Base-by-base conservation (phyloP, 2,113 vertebrate genomes). In the Ancistrus triradiatus region DNA sequence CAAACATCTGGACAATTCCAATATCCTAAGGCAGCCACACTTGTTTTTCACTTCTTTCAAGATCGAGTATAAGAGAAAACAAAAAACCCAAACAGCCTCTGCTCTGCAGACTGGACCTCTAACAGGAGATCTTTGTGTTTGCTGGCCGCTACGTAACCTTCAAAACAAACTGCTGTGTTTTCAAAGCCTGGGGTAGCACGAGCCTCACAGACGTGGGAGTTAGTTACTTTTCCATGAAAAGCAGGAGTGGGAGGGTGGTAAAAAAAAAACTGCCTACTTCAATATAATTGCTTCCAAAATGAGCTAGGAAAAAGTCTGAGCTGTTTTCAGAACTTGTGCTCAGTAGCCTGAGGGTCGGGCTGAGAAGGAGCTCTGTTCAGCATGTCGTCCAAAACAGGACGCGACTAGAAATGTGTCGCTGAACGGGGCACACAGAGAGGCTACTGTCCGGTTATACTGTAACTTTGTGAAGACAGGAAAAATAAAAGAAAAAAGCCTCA, bases 101-200 rank as follows among this genome's bases (percentile, higher is more conserved):
- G 2, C n/a, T 42, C 42, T 31, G 9, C 31, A 46, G 31, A 27
- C 52, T 57, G 59, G 52, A 49, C 35, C 19, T 49, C 38, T 37
- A 78, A 81, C 77, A 79, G 64, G 53, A 60, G 40, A 58, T 66
- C 76, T 75, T 74, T 80, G 76, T 79, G 63, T 66, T 25, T 22
- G 5, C n/a, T 15, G 52, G 18, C 52, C 35, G 38, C 68, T 33
- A 48, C 6, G 37, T 56, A 57, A 24, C 44, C 28, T 40, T 35
- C 59, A 50, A 69, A 63, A 61, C 27, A 42, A 38, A 53, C 67
- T 48, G 18, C 59, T 70, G 52, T 63, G 52, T 22, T 40, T 51
- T 56, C 27, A 22, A 31, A 56, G 19, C 14, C 21, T 24, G 9
- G 22, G 48, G 37, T 15, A 1, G 31, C 37, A 25, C 3, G 10